Percentiles rank a stretch among this genome's conserved stretches.
Conservation (phyloP, 2,797 vertebrate species). For the Hydrophis major region DNA sequence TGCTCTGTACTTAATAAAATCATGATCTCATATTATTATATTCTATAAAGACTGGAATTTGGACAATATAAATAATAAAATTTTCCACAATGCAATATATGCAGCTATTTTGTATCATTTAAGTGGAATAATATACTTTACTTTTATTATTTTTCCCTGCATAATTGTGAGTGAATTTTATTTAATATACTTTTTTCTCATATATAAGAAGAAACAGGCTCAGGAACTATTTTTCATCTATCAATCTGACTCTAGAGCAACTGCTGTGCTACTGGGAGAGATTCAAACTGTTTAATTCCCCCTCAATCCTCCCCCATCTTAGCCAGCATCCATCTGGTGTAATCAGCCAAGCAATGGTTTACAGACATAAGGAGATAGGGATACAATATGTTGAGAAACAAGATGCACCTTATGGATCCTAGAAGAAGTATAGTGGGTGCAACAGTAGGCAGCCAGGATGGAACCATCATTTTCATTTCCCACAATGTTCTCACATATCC, state of each 20-base stretch:
- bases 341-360: neutral
- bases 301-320: neutral
- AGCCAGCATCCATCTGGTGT: neutral
- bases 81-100: neutral
- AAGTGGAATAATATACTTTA: neutral
- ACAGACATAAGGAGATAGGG: neutral
- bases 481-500: neutral
- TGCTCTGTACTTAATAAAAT: neutral
- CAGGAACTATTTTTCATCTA: neutral
- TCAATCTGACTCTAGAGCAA: neutral
- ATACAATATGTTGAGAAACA: neutral
- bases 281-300: neutral
- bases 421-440: neutral
- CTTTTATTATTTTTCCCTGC: neutral
- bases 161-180: neutral
- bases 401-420: neutral
- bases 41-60: neutral
- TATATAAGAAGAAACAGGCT: neutral
- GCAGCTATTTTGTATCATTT: neutral
- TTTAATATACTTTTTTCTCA: neutral
- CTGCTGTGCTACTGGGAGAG: neutral
- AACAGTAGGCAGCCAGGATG: neutral
- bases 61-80: slow-evolving; percentile 7
- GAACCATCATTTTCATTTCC: neutral
- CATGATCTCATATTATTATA: neutral